Conservation (phyloP, 2,888 invertebrate species). For the Eutolmus rufibarbis region DNA sequence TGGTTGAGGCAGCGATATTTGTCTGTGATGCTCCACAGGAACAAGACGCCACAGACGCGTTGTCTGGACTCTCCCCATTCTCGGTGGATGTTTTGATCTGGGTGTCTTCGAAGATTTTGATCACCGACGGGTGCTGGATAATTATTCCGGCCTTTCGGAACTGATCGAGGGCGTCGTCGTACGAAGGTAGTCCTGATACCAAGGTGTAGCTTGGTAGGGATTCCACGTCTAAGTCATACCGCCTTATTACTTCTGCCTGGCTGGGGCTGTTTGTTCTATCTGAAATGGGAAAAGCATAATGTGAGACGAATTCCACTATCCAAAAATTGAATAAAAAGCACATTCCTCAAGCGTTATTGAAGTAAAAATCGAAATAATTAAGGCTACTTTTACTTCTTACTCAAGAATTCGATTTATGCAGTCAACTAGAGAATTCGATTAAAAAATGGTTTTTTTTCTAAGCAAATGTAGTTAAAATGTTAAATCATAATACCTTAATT, state of each 20-base stretch:
- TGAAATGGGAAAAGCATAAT: conserved; percentile 56
- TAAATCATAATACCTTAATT: too few relatives aligned
- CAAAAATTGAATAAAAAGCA: background rate
- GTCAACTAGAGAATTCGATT: too few relatives aligned
- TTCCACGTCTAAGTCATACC: conserved; percentile 64
- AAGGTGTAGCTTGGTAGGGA: conserved; percentile 71
- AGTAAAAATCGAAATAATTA: too few relatives aligned
- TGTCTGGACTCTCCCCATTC: conserved; percentile 49
- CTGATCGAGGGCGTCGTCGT: conserved; percentile 70
- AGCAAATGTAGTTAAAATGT: too few relatives aligned
- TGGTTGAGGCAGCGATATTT: background rate
- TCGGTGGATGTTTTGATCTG: conserved; percentile 38
- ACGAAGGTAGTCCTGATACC: conserved; percentile 71
- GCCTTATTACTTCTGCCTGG: conserved; percentile 57
- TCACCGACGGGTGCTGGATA: conserved; percentile 55
- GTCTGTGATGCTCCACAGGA: conserved; percentile 53
- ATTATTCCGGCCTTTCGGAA: conserved; percentile 64
- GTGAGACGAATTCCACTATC: background rate
- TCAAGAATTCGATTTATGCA: too few relatives aligned
- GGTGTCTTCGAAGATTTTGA: conserved; percentile 58
- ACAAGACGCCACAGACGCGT: conserved; percentile 55
- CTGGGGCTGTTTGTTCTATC: conserved; percentile 61
- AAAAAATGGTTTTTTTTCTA: too few relatives aligned
- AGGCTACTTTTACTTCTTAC: too few relatives aligned
- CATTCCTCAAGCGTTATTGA: too few relatives aligned